Percentiles rank a stretch among this genome's conserved stretches.
phyloP scores from a whole-genome alignment of 2,888 invertebrate species.

The Embidobia sp. region DNA sequence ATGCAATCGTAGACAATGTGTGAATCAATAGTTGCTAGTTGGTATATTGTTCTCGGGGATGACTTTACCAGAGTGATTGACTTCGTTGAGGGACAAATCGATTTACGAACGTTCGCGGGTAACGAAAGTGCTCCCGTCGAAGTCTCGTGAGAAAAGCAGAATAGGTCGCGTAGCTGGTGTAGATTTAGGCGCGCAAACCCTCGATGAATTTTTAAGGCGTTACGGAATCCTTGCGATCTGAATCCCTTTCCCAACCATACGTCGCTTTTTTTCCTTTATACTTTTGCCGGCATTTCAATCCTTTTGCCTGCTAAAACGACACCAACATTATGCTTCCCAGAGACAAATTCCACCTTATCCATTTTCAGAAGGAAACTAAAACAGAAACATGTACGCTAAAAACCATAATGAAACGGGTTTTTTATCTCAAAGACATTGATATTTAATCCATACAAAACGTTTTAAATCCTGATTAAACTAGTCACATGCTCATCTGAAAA shows the following conservation, averaged over 20 bases:
- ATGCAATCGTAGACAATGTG: conserved; percentile 3
- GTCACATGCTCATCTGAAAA: too few species aligned
- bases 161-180: conserved; percentile 68
- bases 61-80: conserved; percentile 60
- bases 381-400: too few species aligned
- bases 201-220: conserved; percentile 75
- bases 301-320: conserved; percentile 64
- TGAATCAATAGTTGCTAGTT: conserved; percentile 18
- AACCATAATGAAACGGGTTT: too few species aligned
- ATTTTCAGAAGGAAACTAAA: too few species aligned
- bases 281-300: conserved; percentile 65
- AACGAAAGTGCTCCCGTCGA: conserved; percentile 57
- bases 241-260: conserved; percentile 70
- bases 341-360: too few species aligned
- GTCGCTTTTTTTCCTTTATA: conserved; percentile 33
- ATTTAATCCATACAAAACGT: too few species aligned
- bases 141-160: conserved; percentile 63
- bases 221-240: conserved; percentile 70
- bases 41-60: conserved; percentile 48
- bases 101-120: conserved; percentile 64
- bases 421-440: too few species aligned
- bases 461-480: too few species aligned
- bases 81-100: conserved; percentile 63
- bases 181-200: conserved; percentile 75
- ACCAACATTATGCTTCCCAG: too few species aligned